Conservation (phyloP, 2,888 invertebrate genomes). For the Drosophila leonis region DNA sequence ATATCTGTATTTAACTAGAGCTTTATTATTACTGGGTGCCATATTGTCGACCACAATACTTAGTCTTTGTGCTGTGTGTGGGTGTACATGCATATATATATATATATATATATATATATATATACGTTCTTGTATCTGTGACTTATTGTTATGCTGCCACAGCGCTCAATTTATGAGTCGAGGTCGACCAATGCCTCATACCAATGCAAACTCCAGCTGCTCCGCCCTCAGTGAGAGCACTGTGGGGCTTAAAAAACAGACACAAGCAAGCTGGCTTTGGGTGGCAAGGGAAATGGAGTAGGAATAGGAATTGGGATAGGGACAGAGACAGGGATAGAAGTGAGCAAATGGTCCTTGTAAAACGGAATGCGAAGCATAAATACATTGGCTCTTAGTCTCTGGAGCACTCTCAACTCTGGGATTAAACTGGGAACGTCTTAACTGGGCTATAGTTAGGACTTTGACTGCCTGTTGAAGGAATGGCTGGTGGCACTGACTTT, state of each 20-base stretch:
- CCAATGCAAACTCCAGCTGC: slow-evolving; percentile 28
- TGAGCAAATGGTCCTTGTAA: slow-evolving; percentile 44
- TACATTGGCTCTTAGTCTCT: slow-evolving; percentile 75
- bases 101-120: slow-evolving; percentile 12
- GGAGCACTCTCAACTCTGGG: slow-evolving; percentile 70
- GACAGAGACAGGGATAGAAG: not conserved
- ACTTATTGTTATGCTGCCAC: slow-evolving; percentile 81
- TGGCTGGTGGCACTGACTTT: slow-evolving; percentile 7
- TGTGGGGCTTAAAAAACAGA: slow-evolving; percentile 69
- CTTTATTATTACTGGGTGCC: slow-evolving; percentile 3
- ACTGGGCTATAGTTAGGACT: slow-evolving; percentile 74
- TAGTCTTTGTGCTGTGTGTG: slow-evolving; percentile 24
- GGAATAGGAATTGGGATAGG: not conserved
- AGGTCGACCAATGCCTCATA: slow-evolving; percentile 57
- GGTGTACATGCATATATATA: slow-evolving; percentile 15
- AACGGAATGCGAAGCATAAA: slow-evolving; percentile 55
- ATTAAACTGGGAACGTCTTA: slow-evolving; percentile 73
- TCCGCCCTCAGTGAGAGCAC: slow-evolving; percentile 14
- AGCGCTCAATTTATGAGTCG: slow-evolving; percentile 78
- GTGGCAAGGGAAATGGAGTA: not conserved
- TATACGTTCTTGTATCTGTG: slow-evolving; percentile 45
- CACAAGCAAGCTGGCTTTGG: slow-evolving; percentile 35
- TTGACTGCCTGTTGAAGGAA: slow-evolving; percentile 39
- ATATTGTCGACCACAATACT: not conserved
- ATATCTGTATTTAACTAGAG: not conserved